These are phyloP conservation scores for Pipistrellus kuhlii DNA, from an alignment of 2,797 vertebrate genomes.

Conservation along the genomic window DNA sequence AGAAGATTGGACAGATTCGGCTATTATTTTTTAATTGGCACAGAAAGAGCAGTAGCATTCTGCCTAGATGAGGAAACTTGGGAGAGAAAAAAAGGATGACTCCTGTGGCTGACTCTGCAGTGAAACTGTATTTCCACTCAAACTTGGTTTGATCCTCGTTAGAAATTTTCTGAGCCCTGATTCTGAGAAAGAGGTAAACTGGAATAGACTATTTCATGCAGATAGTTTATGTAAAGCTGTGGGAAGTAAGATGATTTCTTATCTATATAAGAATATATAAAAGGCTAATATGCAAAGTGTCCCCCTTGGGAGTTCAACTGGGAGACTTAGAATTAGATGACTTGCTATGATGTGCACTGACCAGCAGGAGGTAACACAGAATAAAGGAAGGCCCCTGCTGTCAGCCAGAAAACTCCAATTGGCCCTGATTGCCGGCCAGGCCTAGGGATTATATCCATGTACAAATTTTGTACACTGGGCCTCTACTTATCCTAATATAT, in stretches of 20 bases:
- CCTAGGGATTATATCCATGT: no score
- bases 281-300: no score
- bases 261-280: background rate
- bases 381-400: no score
- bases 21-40: background rate
- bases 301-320: no score
- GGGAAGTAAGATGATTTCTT: background rate
- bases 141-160: background rate
- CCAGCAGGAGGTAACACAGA: no score
- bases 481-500: no score
- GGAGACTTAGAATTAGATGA: no score
- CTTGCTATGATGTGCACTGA: no score
- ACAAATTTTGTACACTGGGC: no score
- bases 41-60: background rate
- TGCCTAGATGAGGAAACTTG: rapidly evolving
- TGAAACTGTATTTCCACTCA: background rate
- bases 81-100: background rate
- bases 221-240: background rate
- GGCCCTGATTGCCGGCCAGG: no score
- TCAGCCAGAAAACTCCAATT: no score
- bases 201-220: background rate
- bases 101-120: background rate
- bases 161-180: background rate
- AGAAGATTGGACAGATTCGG: background rate
- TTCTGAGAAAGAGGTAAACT: background rate